These are phyloP conservation scores for Drosophila bocki DNA, from an alignment of 1,140 invertebrate species.

Conservation along the genomic window DNA sequence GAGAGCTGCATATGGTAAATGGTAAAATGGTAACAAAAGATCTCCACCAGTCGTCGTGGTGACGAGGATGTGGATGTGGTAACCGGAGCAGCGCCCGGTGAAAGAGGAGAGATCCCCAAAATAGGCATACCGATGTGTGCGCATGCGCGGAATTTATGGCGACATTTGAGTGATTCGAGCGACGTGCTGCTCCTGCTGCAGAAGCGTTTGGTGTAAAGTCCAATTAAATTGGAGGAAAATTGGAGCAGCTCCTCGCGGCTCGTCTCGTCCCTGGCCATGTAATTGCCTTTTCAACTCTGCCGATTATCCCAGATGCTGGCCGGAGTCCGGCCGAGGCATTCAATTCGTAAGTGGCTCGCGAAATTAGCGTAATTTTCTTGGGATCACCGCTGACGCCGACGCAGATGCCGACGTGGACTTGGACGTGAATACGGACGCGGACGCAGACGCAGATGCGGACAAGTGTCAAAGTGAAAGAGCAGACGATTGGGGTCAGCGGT, in stretches of 20 bases:
- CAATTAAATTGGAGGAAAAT: slow-evolving; percentile 80
- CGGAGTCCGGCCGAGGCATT: slow-evolving; percentile 44
- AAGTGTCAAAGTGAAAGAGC: slow-evolving; percentile 82
- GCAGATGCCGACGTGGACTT: neutral
- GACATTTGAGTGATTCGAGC: slow-evolving; percentile 83
- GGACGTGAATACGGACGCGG: neutral
- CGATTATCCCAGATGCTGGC: slow-evolving; percentile 74
- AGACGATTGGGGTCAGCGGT: slow-evolving; percentile 39
- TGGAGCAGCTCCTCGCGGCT: slow-evolving; percentile 67
- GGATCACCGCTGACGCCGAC: slow-evolving; percentile 59
- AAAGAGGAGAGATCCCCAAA: slow-evolving; percentile 61
- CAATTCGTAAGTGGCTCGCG: slow-evolving; percentile 68
- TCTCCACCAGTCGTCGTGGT: slow-evolving; percentile 37
- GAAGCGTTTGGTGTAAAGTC: slow-evolving; percentile 72
- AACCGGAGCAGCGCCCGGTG: slow-evolving; percentile 42
- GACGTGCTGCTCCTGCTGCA: slow-evolving; percentile 65
- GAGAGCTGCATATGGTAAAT: slow-evolving; percentile 31
- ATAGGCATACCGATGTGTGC: slow-evolving; percentile 83
- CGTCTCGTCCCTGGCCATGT: slow-evolving; percentile 58
- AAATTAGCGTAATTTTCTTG: slow-evolving; percentile 79
- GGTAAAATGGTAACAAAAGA: slow-evolving; percentile 30
- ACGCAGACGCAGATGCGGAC: slow-evolving; percentile 30
- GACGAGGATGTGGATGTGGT: slow-evolving; percentile 41
- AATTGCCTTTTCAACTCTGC: slow-evolving; percentile 82
- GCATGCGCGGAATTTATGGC: slow-evolving; percentile 84